Evolutionary conservation across 2,113 vertebrate species (phyloP).

Genomic region (Lophius piscatorius): DNA sequence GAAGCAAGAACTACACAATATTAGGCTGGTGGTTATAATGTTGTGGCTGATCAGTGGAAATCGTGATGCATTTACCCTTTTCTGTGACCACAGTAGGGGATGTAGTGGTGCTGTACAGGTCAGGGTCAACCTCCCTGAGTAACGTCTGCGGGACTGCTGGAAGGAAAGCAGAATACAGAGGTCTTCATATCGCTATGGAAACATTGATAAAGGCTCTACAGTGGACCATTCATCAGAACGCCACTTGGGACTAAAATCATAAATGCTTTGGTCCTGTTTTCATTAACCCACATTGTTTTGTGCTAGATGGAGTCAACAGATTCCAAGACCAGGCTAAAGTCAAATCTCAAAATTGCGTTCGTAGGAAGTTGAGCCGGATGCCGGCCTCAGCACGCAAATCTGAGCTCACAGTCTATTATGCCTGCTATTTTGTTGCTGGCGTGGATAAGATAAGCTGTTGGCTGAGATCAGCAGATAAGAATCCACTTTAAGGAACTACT

Average conservation of each 20-base stretch:
- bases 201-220: not conserved
- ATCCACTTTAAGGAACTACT: conserved; percentile 1
- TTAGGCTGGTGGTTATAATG: no score
- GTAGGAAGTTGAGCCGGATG: conserved; percentile 73
- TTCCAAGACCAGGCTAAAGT: conserved; percentile 26
- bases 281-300: conserved; percentile 31
- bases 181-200: not conserved
- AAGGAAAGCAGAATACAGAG: conserved; percentile 9
- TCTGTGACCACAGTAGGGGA: conserved; percentile 48
- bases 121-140: conserved; percentile 75
- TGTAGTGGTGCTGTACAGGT: conserved; percentile 56
- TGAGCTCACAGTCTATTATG: conserved; percentile 37
- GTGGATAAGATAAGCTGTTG: conserved; percentile 46
- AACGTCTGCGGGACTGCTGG: conserved; percentile 72
- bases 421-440: conserved; percentile 31
- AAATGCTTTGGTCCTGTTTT: not conserved
- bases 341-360: conserved; percentile 20
- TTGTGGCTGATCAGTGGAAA: no score
- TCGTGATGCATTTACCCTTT: conserved; percentile 42
- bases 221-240: not conserved
- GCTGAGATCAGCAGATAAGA: conserved; percentile 50
- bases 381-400: conserved; percentile 26
- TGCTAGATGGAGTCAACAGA: conserved; percentile 6
- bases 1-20: no score
- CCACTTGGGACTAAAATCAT: not conserved